A percentile compares a stretch with the other conserved stretches of the same genome.
Conservation (phyloP, 2,888 invertebrate species). For the Tillus elongatus region DNA sequence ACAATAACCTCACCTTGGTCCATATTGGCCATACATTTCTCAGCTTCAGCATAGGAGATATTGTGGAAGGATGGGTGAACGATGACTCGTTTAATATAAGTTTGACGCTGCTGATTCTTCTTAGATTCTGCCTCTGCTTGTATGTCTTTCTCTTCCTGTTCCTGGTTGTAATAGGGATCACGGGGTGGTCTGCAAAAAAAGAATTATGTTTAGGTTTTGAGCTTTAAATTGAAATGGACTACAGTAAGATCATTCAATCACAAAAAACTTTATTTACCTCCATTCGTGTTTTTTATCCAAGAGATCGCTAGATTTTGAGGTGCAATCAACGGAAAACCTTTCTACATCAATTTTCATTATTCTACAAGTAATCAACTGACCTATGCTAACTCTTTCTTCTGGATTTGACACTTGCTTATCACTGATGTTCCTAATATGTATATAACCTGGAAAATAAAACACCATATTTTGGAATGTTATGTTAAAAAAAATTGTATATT, state of each 20-base stretch:
- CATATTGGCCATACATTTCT: slow-evolving; percentile 81
- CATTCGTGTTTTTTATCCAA: slow-evolving; percentile 84
- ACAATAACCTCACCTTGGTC: slow-evolving; percentile 96
- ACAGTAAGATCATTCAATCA: slow-evolving; percentile 3
- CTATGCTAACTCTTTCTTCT: slow-evolving; percentile 78
- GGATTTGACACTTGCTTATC: slow-evolving; percentile 91
- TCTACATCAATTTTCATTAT: slow-evolving; percentile 95
- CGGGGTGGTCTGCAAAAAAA: slow-evolving; percentile 58
- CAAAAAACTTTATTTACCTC: slow-evolving; percentile 47
- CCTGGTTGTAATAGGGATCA: slow-evolving; percentile 87
- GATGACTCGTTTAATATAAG: slow-evolving; percentile 92
- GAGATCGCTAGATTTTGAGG: slow-evolving; percentile 87
- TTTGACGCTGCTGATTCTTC: slow-evolving; percentile 71
- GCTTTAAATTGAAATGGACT: background rate
- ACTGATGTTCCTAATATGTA: slow-evolving; percentile 87
- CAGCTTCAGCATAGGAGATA: slow-evolving; percentile 86
- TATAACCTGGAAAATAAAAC: slow-evolving; percentile 65
- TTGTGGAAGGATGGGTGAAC: slow-evolving; percentile 97
- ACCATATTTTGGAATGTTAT: too few species aligned
- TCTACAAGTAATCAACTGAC: slow-evolving; percentile 77
- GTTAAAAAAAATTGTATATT: too few species aligned
- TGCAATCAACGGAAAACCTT: slow-evolving; percentile 85
- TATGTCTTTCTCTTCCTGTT: slow-evolving; percentile 69
- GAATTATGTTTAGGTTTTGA: slow-evolving; percentile 8
- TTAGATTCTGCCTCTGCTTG: slow-evolving; percentile 73